Conservation (phyloP, 2,113 vertebrate genomes). For the Platichthys stellatus region DNA sequence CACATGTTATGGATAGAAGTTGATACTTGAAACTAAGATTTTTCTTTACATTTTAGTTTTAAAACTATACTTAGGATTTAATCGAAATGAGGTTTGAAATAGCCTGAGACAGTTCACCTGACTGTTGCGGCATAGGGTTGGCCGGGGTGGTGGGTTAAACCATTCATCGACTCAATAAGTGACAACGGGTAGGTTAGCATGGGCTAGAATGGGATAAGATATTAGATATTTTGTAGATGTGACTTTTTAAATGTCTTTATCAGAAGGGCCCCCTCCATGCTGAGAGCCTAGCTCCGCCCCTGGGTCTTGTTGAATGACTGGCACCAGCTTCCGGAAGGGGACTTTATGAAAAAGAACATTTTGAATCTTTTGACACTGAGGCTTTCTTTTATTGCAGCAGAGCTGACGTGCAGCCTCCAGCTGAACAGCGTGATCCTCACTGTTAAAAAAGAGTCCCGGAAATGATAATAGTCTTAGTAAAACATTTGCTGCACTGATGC, state of each 20-base stretch:
- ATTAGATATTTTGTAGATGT: neutral
- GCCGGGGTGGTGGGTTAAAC: no score
- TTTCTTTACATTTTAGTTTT: no score
- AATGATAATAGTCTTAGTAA: neutral
- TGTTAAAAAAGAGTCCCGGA: neutral
- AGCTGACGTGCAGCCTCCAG: neutral
- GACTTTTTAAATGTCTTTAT: neutral
- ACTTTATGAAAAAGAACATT: slow-evolving; percentile 6
- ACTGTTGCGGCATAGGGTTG: no score
- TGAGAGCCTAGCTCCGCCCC: neutral
- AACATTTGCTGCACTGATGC: slow-evolving; percentile 61
- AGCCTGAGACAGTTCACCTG: no score
- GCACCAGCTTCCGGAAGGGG: slow-evolving; percentile 22
- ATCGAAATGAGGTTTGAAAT: no score
- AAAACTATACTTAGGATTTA: no score
- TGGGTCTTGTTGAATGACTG: neutral
- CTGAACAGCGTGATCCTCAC: neutral
- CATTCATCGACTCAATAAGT: no score
- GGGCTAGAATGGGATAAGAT: neutral
- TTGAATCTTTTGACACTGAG: neutral
- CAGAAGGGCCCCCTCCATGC: neutral
- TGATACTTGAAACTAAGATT: no score
- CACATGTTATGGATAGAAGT: no score
- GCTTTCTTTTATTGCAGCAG: neutral
- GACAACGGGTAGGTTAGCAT: no score